Percentiles rank a stretch among this genome's conserved stretches.
Conservation (phyloP, 2,888 invertebrate genomes). For the Thereva unica region DNA sequence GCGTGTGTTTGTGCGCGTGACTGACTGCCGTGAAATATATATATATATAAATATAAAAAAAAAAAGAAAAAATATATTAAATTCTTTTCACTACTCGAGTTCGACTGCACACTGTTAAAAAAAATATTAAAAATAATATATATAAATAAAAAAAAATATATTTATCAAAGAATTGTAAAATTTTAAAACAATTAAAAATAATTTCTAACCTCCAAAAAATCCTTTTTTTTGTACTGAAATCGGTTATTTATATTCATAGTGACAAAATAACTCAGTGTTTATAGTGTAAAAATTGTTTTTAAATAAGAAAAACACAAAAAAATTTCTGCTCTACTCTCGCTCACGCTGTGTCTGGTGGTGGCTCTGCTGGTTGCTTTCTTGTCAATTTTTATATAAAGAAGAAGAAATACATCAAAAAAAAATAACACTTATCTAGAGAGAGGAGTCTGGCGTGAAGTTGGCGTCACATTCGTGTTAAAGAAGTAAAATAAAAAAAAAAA, state of each 20-base stretch:
- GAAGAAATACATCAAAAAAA: not conserved
- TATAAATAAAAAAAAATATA: not conserved
- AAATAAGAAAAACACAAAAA: slow-evolving; percentile 21
- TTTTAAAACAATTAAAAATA: too few species aligned
- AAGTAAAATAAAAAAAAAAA: too few species aligned
- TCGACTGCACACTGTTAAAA: too few species aligned
- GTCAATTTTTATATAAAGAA: slow-evolving; percentile 9
- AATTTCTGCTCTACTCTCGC: not conserved
- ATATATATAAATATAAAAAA: slow-evolving; percentile 3
- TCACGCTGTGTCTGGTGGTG: too few species aligned
- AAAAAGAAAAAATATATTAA: slow-evolving; percentile 19
- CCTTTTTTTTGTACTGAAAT: too few species aligned
- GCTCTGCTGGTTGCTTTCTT: slow-evolving; percentile 18
- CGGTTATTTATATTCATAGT: slow-evolving; percentile 4
- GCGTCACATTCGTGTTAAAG: not conserved
- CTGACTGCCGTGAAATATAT: slow-evolving; percentile 19
- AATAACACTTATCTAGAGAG: not conserved
- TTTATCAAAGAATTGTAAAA: slow-evolving; percentile 4
- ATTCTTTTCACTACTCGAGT: slow-evolving; percentile 4
- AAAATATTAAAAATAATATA: slow-evolving; percentile 1
- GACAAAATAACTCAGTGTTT: slow-evolving; percentile 31
- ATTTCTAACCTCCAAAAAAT: too few species aligned
- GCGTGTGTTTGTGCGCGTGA: slow-evolving; percentile 31
- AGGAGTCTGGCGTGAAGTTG: slow-evolving; percentile 9
- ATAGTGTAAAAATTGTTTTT: slow-evolving; percentile 18